Base-by-base conservation (phyloP, 2,113 vertebrate species). In the Narcine bancroftii region DNA sequence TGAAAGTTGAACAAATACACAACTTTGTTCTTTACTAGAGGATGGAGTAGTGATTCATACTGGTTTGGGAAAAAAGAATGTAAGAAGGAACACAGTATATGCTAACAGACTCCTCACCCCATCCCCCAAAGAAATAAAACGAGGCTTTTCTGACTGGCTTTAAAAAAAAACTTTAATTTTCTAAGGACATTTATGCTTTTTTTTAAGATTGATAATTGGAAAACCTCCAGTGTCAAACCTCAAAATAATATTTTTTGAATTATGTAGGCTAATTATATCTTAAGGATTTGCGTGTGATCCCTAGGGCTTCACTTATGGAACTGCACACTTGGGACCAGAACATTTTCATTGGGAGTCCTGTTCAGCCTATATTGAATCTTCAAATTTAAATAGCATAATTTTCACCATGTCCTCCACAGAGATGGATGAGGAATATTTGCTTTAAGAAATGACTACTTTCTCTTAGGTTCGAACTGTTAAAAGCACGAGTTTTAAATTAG, bases 221-320 rank as follows among this genome's bases (percentile, higher is more conserved):
- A 85, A 85, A 56, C 10, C 53, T 85, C 53, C 33, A 85, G 81
- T 36, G 53, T 85, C 50, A 85, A 21, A 36, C 0, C 53, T 60
- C 56, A 56, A n/a, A 85, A 85, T 85, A 85, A 56, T 66, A 66
- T 3, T 19, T 85, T 60, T 53, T 85, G 26, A 60, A 53, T 60
- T 85, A 85, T 85, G 2, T 85, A 85, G 81, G 81, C 13, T 85
- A 85, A 85, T 85, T 85, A 85, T 85, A 56, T 85, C 50, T 85
- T 60, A 29, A 56, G 56, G 81, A 29, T 85, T 60, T 53, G 60
- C 36, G 21, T 60, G 33, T n/a, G n/a, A 15, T n/a, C 53, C 81
- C 81, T 53, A 36, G n/a, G 81, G 53, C 50, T 60, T 85, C 33
- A 60, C 24, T 60, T 50, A 33, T 19, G 53, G 81, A 60, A 85